Base-by-base conservation (phyloP, 2,797 vertebrate genomes). In the Oreochromis grahami region DNA sequence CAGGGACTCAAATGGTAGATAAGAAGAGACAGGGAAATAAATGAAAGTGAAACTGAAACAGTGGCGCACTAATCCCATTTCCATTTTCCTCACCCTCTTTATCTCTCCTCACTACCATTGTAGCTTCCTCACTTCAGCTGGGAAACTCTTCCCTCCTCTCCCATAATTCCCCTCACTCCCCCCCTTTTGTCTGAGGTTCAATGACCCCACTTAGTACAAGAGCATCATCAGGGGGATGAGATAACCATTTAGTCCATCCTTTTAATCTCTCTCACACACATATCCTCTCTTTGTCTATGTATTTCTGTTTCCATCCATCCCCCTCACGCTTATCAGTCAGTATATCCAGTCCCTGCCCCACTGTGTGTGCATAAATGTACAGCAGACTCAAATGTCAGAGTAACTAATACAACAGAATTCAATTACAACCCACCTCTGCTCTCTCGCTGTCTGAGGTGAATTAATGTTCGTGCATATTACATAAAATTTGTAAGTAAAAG, bases 191-290 rank as follows among this genome's bases (percentile, higher is more conserved):
- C 84, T 89, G 88, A 72, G 79, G 88, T 86, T 84, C 86, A 92
- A 91, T 81, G 79, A 92, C 90, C 87, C 78, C 83, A 72, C 86
- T 89, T 88, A 79, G 83, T 41, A 81, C 63, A 91, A 87, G 70
- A 83, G 89, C 87, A 86, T 74, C 82, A 87, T 89, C 84, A 21
- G 34, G 84, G 17, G 89, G 78, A 83, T 86, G 55, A 90, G 78
- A 89, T 93, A 91, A 91, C 91, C 90, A 90, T 90, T 93, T 15
- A 84, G 48, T 78, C 78, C 58, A 86, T 83, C 81, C 86, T 85
- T 91, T 91, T 88, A 90, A 93, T 92, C 88, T 87, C 58, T 29
- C 81, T 36, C 76, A 15, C 53, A 63, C 78, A 48, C 50, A 29
- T 8, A 48, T 3, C 2, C n/a, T 21, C 45, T 48, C 56, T 80